Conservation (phyloP, 2,113 vertebrate genomes). For the Turnix velox region DNA sequence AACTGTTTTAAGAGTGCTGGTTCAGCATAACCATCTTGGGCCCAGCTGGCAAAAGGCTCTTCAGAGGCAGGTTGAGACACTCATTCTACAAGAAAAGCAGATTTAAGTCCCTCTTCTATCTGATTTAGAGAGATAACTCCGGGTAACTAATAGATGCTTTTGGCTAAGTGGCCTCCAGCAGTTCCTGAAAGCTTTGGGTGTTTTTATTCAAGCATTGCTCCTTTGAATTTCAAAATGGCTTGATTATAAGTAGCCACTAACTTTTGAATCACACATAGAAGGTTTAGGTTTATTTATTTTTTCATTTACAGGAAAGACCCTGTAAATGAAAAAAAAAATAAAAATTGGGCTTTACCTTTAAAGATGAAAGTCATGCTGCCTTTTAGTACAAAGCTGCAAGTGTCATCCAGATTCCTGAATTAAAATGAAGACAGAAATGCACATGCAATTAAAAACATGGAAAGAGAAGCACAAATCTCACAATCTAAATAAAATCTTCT, state of each 20-base stretch:
- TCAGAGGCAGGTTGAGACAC: slow-evolving; percentile 11
- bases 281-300: not conserved
- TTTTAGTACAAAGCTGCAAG: not conserved
- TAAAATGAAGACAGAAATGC: not conserved
- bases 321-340: too few relatives aligned
- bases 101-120: slow-evolving; percentile 38
- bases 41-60: slow-evolving; percentile 36
- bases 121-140: slow-evolving; percentile 42
- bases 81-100: not conserved
- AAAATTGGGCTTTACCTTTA: not conserved
- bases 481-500: slow-evolving; percentile 3
- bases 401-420: not conserved
- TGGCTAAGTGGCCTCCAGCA: slow-evolving; percentile 35
- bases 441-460: not conserved
- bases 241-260: not conserved
- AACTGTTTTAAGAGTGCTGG: slow-evolving; percentile 40
- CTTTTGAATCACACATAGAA: not conserved
- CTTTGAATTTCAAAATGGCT: not conserved
- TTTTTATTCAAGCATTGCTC: slow-evolving; percentile 4
- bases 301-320: not conserved
- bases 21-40: slow-evolving; percentile 27
- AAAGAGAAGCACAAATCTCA: not conserved
- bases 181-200: slow-evolving; percentile 31
- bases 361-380: not conserved
- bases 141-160: slow-evolving; percentile 44